Base-by-base conservation (phyloP, 2,888 invertebrate species). In the Lasioglossum pauxillum region DNA sequence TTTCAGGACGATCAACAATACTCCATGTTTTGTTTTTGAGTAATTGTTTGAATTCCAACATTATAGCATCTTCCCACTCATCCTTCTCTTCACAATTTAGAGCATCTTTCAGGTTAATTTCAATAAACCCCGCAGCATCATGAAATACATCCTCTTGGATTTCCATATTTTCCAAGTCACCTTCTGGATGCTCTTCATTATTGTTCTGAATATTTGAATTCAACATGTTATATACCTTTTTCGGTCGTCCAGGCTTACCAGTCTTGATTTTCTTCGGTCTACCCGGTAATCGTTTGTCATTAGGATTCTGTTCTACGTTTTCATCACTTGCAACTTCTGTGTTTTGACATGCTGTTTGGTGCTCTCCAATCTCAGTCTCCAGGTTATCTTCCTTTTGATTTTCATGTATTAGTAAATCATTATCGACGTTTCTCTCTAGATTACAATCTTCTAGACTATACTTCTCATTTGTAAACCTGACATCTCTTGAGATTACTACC, bases 401-500 rank as follows among this genome's bases (percentile, higher is more conserved):
- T 12, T 67, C 19, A 23, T 35, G 8, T 2, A 14, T 19, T 12
- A 14, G 46, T 23, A 14, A 53, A 14, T 67, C 2, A 31, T 71
- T 64, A 31, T 71, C n/a, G n/a, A 31, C 31, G 5, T 67, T 8
- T 12, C 16, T 14, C 14, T n/a, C n/a, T n/a, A n/a, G n/a, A n/a
- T n/a, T n/a, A n/a, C n/a, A n/a, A n/a, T n/a, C n/a, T n/a, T n/a
- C n/a, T n/a, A 10, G 41, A 41, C 41, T 10, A 41, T 41, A 41
- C 10, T 10, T 67, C 14, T 67, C 7, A 27, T 44, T 8, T 71
- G 7, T 5, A 83, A 78, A 19, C 27, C 41, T 75, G 2, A 80
- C 60, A 41, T 81, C 78, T 19, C 81, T 49, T 16, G 75, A 53
- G 16, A 69, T 27, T 0, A 44, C 23, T 2, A 75, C 49, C 14